A percentile compares a stretch with the other conserved stretches of the same genome.
Conservation (phyloP, 2,888 invertebrate genomes). For the Ametastegia equiseti region DNA sequence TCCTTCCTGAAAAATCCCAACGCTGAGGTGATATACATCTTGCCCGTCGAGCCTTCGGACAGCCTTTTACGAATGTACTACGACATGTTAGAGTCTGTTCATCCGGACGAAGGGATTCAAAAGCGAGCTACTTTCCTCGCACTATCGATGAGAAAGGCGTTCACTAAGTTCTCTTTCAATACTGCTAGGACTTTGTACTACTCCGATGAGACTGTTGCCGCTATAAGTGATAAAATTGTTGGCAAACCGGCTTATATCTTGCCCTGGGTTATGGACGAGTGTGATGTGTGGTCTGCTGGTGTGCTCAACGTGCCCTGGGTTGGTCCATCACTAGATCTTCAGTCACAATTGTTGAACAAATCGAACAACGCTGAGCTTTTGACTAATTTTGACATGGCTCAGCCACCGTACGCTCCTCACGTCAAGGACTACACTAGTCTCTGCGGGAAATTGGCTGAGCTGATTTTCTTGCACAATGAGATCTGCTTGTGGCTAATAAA, state of each 20-base stretch:
- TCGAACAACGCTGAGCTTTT: slow-evolving; percentile 55
- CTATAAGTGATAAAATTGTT: slow-evolving; percentile 52
- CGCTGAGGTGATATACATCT: slow-evolving; percentile 58
- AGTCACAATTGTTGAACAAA: slow-evolving; percentile 54
- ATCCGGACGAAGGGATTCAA: slow-evolving; percentile 45
- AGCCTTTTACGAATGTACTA: slow-evolving; percentile 60
- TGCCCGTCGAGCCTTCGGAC: slow-evolving; percentile 55
- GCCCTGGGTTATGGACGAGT: slow-evolving; percentile 62
- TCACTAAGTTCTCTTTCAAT: slow-evolving; percentile 56
- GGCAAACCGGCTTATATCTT: slow-evolving; percentile 56
- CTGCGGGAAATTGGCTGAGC: slow-evolving; percentile 57
- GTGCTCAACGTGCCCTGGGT: slow-evolving; percentile 56
- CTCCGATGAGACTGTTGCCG: slow-evolving; percentile 57
- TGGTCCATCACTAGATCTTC: slow-evolving; percentile 57
- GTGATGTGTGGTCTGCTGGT: slow-evolving; percentile 59
- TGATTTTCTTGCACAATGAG: slow-evolving; percentile 58
- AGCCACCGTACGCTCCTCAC: slow-evolving; percentile 51
- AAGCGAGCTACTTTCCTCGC: slow-evolving; percentile 58
- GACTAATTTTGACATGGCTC: slow-evolving; percentile 53
- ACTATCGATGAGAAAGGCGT: slow-evolving; percentile 55
- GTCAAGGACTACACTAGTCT: slow-evolving; percentile 57
- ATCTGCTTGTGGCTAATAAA: slow-evolving; percentile 59
- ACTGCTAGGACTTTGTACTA: slow-evolving; percentile 59
- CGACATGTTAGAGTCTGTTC: slow-evolving; percentile 58
- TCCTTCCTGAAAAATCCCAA: slow-evolving; percentile 56